A percentile compares a stretch with the other conserved stretches of the same genome.
Conservation (phyloP, 2,888 invertebrate species). For the Dasysyrphus albostriatus region DNA sequence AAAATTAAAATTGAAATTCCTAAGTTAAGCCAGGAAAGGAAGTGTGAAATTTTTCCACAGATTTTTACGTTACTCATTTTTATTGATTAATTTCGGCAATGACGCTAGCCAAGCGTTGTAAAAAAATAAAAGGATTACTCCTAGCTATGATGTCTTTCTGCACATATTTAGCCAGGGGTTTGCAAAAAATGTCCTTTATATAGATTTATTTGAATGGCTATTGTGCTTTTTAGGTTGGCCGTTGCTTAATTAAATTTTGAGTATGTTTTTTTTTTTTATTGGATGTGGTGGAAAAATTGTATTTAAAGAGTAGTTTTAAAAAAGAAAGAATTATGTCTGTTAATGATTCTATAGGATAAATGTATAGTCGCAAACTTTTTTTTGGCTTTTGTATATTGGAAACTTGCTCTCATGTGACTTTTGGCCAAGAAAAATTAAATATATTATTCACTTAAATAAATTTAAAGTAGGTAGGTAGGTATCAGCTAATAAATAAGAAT, state of each 20-base stretch:
- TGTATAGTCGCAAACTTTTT: too few relatives aligned
- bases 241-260: not conserved
- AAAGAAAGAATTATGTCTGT: not conserved
- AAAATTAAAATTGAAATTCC: not conserved
- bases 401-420: too few relatives aligned
- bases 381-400: too few relatives aligned
- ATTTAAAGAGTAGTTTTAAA: not conserved
- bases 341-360: too few relatives aligned
- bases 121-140: slow-evolving; percentile 55
- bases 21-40: slow-evolving; percentile 17
- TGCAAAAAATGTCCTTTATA: slow-evolving; percentile 45
- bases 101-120: slow-evolving; percentile 60
- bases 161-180: slow-evolving; percentile 38
- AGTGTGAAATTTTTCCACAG: slow-evolving; percentile 42
- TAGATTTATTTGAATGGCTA: slow-evolving; percentile 32
- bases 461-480: too few relatives aligned
- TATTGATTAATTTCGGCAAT: slow-evolving; percentile 71
- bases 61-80: slow-evolving; percentile 67
- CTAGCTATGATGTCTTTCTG: slow-evolving; percentile 47
- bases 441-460: too few relatives aligned
- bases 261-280: slow-evolving; percentile 2
- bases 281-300: not conserved
- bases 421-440: too few relatives aligned
- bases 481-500: too few relatives aligned
- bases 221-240: slow-evolving; percentile 44